phyloP scores from a whole-genome alignment of 2,888 invertebrate species.

The Cosmia trapezina region DNA sequence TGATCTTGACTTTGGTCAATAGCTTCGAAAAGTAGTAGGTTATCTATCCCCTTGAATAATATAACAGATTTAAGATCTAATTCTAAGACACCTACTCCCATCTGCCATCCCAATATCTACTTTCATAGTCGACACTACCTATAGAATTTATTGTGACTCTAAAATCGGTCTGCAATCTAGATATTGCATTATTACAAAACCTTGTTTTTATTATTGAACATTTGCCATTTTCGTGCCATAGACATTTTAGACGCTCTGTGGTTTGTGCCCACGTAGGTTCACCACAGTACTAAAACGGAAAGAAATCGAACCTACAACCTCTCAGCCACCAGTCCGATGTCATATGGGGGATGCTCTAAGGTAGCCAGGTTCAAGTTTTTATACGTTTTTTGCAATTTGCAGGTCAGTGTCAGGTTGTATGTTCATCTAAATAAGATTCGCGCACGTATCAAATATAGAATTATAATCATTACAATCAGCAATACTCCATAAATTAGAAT shows the following conservation, averaged over 20 bases:
- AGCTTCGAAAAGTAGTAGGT: not conserved
- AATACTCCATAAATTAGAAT: no score
- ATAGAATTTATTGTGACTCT: not conserved
- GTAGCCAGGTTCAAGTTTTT: no score
- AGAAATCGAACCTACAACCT: not conserved
- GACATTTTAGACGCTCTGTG: not conserved
- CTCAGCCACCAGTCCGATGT: no score
- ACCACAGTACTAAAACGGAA: not conserved
- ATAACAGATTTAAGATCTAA: not conserved
- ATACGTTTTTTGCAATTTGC: no score
- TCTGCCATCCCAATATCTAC: not conserved
- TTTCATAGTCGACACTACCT: not conserved
- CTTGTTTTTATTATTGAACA: slow-evolving; percentile 2
- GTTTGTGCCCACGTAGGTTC: not conserved
- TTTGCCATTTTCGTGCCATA: not conserved
- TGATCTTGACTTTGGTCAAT: not conserved
- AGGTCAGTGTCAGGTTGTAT: no score
- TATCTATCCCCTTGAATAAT: not conserved
- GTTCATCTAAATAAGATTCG: no score
- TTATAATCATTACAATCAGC: no score
- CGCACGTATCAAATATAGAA: no score
- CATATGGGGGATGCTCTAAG: no score
- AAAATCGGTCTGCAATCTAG: not conserved
- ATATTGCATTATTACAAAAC: not conserved
- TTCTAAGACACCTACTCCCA: no score